A percentile compares a stretch with the other conserved stretches of the same genome.
Evolutionary conservation across 2,113 vertebrate species (phyloP).

Genomic region (Phylloscopus whistleri): DNA sequence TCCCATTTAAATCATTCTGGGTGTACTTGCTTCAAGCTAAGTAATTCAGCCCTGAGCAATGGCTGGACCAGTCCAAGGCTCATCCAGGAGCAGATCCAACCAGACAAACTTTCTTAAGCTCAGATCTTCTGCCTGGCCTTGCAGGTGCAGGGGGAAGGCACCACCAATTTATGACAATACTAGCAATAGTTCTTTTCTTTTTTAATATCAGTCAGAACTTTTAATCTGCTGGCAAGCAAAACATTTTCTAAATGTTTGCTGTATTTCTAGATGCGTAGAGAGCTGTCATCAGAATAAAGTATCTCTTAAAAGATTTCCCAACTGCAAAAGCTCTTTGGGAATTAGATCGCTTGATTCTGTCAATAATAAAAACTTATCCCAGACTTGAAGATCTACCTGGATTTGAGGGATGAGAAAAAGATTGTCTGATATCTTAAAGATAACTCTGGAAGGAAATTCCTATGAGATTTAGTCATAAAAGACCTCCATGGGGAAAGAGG

Average conservation of each 20-base stretch:
- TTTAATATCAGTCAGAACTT: not conserved
- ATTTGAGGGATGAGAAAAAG: not conserved
- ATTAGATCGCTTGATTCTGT: not conserved
- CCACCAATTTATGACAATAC: not conserved
- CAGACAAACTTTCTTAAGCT: not conserved
- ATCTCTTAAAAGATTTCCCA: not conserved
- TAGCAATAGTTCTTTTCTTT: not conserved
- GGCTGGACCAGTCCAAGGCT: not conserved
- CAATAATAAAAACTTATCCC: not conserved
- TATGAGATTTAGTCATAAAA: not conserved
- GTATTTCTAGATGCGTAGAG: rapidly evolving
- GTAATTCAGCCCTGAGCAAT: not conserved
- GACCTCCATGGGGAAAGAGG: not conserved
- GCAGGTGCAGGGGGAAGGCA: rapidly evolving
- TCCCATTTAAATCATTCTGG: not conserved
- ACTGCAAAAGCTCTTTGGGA: not conserved
- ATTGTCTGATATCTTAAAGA: not conserved
- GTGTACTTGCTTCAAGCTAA: not conserved
- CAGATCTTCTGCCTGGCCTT: not conserved
- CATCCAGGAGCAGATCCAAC: rapidly evolving
- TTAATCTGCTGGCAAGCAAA: not conserved
- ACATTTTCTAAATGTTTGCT: not conserved
- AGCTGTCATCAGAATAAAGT: not conserved
- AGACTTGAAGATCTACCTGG: not conserved
- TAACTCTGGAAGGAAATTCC: not conserved